Percentiles rank a stretch among this genome's conserved stretches.
These are phyloP conservation scores for Prunella strophiata DNA, from an alignment of 2,797 vertebrate species.

Conservation along the genomic window DNA sequence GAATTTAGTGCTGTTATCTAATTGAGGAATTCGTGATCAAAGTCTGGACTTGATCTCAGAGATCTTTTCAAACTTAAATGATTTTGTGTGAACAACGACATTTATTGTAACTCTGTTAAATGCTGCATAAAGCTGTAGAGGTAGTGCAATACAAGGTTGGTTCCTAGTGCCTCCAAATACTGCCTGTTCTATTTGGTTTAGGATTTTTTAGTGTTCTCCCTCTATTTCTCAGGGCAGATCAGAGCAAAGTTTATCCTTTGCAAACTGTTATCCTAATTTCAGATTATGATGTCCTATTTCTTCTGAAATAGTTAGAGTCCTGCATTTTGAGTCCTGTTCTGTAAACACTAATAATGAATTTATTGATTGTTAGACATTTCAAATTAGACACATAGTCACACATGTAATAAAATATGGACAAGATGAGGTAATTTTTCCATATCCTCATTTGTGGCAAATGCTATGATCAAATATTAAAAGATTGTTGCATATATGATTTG, in stretches of 20 bases:
- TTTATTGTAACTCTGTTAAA: background rate
- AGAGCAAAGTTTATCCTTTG: background rate
- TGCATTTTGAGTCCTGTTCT: background rate
- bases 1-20: background rate
- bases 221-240: background rate
- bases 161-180: background rate
- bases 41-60: background rate
- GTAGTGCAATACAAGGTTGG: no score
- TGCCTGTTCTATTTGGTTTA: background rate
- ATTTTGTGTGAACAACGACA: background rate
- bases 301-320: background rate
- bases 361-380: constrained; percentile 18
- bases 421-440: background rate
- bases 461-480: constrained; percentile 17
- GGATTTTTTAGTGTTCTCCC: background rate
- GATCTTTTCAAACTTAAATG: background rate
- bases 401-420: background rate
- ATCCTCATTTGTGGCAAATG: constrained; percentile 27
- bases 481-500: constrained; percentile 48
- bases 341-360: constrained; percentile 8
- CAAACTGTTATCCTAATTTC: background rate
- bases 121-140: background rate
- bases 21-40: background rate
- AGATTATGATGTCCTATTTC: background rate
- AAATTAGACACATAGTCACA: background rate